A percentile compares a stretch with the other conserved stretches of the same genome.
These are phyloP conservation scores for Eulemur coronatus DNA, from an alignment of 2,797 vertebrate species.

Conservation along the genomic window DNA sequence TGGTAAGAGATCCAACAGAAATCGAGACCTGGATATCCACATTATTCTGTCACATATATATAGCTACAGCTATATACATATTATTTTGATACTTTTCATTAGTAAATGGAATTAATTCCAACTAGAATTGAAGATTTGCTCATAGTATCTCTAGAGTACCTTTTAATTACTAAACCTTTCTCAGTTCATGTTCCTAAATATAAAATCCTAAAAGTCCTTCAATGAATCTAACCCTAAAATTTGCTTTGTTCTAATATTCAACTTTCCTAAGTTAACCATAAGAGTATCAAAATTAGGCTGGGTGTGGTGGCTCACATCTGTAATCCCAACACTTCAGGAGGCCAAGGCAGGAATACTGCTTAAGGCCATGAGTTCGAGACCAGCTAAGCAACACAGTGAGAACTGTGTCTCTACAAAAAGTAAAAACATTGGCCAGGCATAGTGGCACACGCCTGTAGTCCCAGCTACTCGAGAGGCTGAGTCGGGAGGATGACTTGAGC, in stretches of 20 bases:
- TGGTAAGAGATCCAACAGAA: not conserved
- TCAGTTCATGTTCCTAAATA: not conserved
- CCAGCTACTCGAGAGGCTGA: not conserved
- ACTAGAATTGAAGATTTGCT: not conserved
- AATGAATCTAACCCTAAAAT: not conserved
- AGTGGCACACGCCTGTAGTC: not conserved
- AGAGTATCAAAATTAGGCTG: conserved; percentile 1
- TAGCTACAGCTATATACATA: not conserved
- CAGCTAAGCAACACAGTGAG: not conserved
- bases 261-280: not conserved
- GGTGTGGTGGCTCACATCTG: too few relatives aligned
- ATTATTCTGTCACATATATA: not conserved
- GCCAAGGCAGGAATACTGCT: too few relatives aligned
- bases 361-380: not conserved
- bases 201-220: not conserved
- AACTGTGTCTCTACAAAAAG: not conserved
- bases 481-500: not conserved
- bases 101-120: not conserved
- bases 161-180: not conserved
- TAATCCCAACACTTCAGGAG: too few relatives aligned
- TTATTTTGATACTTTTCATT: not conserved
- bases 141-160: not conserved
- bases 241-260: not conserved
- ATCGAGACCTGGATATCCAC: not conserved
- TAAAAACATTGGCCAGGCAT: not conserved